These are phyloP conservation scores for Drosophila prolongata DNA, from an alignment of 2,888 invertebrate genomes.

Conservation along the genomic window DNA sequence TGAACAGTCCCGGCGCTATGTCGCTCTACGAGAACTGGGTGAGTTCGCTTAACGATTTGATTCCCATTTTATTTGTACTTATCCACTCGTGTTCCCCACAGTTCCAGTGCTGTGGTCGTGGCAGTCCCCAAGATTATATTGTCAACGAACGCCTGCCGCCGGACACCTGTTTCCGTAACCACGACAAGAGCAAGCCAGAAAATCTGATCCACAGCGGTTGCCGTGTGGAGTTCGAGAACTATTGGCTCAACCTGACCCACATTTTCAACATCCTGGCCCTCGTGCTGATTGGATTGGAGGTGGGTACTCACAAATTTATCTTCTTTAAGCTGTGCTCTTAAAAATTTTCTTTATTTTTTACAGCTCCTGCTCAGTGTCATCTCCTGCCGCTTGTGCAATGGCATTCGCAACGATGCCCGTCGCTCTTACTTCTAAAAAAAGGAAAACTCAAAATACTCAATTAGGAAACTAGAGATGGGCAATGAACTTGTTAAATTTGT, in stretches of 20 bases:
- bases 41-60: background rate
- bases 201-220: constrained; percentile 78
- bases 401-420: constrained; percentile 92
- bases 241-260: constrained; percentile 68
- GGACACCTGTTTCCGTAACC: constrained; percentile 72
- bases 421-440: constrained; percentile 87
- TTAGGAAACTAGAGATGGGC: background rate
- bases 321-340: background rate
- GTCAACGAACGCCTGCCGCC: constrained; percentile 79
- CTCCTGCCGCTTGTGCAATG: constrained; percentile 93
- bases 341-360: background rate
- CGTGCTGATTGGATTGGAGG: constrained; percentile 73
- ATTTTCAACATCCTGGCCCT: constrained; percentile 73
- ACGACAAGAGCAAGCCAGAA: constrained; percentile 66
- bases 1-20: constrained; percentile 78
- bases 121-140: constrained; percentile 81
- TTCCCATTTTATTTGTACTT: background rate
- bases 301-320: constrained; percentile 9
- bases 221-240: constrained; percentile 72
- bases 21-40: constrained; percentile 81
- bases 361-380: constrained; percentile 89
- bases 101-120: constrained; percentile 82
- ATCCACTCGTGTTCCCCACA: constrained; percentile 22
- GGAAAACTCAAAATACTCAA: background rate
- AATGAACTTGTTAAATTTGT: constrained; percentile 1